A percentile compares a stretch with the other conserved stretches of the same genome.
phyloP scores from a whole-genome alignment of 1,140 invertebrate species.

The Drosophila prosaltans region DNA sequence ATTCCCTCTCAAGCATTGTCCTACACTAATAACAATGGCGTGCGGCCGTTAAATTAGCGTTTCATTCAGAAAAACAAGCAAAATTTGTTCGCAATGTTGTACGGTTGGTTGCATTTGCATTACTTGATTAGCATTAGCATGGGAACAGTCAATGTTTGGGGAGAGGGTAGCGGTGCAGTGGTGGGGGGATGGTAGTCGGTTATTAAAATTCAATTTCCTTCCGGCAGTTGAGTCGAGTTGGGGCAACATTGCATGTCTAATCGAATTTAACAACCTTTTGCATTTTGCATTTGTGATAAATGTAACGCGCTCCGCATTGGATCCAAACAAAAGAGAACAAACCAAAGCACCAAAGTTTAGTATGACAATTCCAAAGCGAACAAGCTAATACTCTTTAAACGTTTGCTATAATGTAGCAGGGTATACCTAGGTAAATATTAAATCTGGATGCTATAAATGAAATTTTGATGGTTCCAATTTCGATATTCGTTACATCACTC shows the following conservation, averaged over 20 bases:
- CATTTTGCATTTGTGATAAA: constrained; percentile 52
- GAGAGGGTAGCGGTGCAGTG: not conserved
- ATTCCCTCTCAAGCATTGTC: constrained; percentile 8
- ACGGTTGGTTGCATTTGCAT: constrained; percentile 50
- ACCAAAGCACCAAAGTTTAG: not conserved
- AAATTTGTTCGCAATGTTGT: constrained; percentile 81
- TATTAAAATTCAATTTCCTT: constrained; percentile 78
- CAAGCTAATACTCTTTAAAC: not conserved
- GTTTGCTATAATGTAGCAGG: too few relatives aligned
- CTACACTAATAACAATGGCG: constrained; percentile 45
- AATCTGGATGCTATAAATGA: too few relatives aligned
- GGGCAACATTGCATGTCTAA: constrained; percentile 66
- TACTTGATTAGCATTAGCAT: constrained; percentile 80
- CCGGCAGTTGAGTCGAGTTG: constrained; percentile 26
- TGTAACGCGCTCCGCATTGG: constrained; percentile 16
- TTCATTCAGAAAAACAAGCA: constrained; percentile 71
- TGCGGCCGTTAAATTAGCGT: constrained; percentile 73
- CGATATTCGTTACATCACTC: too few relatives aligned
- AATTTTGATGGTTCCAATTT: too few relatives aligned
- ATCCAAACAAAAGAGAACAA: constrained; percentile 5
- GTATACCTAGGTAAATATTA: too few relatives aligned
- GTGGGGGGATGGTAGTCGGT: constrained; percentile 26
- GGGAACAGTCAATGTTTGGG: constrained; percentile 36
- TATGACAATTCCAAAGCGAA: not conserved
- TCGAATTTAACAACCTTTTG: constrained; percentile 75